Percentiles rank a stretch among this genome's conserved stretches.
These are phyloP conservation scores for Cavia porcellus DNA, from an alignment of 2,113 vertebrate genomes.

Conservation along the genomic window DNA sequence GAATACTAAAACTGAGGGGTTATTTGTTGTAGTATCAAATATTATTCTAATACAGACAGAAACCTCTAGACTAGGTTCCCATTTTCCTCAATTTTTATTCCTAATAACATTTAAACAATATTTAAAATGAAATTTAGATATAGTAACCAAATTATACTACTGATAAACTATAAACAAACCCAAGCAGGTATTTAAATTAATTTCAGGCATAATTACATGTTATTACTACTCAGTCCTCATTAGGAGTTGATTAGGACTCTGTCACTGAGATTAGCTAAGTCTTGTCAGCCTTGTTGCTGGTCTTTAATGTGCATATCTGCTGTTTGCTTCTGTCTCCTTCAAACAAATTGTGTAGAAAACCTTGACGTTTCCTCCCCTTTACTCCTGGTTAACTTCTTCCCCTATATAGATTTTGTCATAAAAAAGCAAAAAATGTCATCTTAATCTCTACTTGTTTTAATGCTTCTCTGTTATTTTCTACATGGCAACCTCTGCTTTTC, in stretches of 20 bases:
- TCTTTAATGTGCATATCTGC: background rate
- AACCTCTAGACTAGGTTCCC: background rate
- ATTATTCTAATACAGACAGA: background rate
- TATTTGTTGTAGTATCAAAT: background rate
- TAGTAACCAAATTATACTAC: background rate
- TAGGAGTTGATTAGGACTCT: conserved; percentile 35
- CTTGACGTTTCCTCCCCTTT: background rate
- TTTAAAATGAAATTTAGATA: background rate
- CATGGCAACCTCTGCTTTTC: background rate
- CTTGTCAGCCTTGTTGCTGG: background rate
- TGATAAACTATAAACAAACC: conserved; percentile 41
- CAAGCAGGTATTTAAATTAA: conserved; percentile 44
- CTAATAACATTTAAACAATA: conserved; percentile 10
- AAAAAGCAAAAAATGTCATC: background rate
- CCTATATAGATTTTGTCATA: background rate
- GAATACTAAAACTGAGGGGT: background rate
- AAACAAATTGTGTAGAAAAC: background rate
- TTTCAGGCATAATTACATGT: background rate
- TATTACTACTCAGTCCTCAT: background rate
- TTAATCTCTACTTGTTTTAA: conserved; percentile 20
- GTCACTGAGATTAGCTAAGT: background rate
- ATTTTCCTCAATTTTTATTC: background rate
- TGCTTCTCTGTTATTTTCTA: conserved; percentile 32
- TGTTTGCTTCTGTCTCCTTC: conserved; percentile 18
- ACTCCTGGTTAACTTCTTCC: background rate